These are phyloP conservation scores for Lampropteryx suffumata DNA, from an alignment of 2,888 invertebrate genomes.

Conservation along the genomic window DNA sequence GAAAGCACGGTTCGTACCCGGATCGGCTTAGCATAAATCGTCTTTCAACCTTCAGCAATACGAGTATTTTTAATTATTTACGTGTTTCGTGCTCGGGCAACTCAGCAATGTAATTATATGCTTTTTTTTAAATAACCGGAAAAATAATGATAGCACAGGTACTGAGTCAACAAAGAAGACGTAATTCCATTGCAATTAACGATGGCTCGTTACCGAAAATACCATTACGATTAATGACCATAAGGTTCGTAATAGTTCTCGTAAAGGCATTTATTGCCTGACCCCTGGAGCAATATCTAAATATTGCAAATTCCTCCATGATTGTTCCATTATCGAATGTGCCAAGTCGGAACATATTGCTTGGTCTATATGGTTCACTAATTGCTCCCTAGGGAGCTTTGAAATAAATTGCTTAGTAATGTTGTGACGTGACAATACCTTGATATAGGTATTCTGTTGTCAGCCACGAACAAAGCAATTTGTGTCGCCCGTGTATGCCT, in stretches of 20 bases:
- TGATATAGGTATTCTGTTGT: too few relatives aligned
- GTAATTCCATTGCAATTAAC: constrained; percentile 7
- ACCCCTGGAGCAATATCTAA: too few relatives aligned
- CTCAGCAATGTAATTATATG: constrained; percentile 3
- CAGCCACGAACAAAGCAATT: too few relatives aligned
- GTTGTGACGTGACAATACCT: too few relatives aligned
- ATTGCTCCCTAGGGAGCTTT: too few relatives aligned
- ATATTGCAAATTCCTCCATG: too few relatives aligned
- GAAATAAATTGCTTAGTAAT: too few relatives aligned
- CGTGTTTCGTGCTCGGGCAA: constrained; percentile 4
- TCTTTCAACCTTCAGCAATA: constrained; percentile 44
- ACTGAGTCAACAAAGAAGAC: constrained; percentile 8
- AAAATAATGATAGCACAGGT: constrained; percentile 2
- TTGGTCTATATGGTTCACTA: too few relatives aligned
- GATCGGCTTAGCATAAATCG: too few relatives aligned
- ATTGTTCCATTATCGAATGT: too few relatives aligned
- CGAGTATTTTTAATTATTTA: constrained; percentile 15
- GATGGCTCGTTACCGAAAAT: constrained; percentile 13
- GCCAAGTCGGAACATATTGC: too few relatives aligned
- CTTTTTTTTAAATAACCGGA: neutral
- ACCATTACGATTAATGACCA: constrained; percentile 6
- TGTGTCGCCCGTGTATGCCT: neutral
- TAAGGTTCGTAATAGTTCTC: neutral
- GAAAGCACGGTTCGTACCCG: too few relatives aligned
- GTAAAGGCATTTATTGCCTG: neutral